Conservation (phyloP, 1,140 invertebrate species). For the Cyclargus thomasi region DNA sequence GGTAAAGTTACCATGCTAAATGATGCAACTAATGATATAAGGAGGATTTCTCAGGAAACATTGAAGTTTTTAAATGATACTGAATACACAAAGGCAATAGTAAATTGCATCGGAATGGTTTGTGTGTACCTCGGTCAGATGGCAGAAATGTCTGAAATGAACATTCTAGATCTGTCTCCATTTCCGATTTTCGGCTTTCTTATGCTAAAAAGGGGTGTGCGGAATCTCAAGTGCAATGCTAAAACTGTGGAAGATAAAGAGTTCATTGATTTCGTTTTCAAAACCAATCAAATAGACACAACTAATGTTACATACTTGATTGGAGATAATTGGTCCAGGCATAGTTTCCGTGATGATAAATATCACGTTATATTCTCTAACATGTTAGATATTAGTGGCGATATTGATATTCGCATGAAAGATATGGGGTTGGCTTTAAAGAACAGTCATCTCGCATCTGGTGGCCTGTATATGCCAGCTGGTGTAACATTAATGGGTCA, state of each 20-base stretch:
- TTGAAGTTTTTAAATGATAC: constrained; percentile 77
- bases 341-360: constrained; percentile 42
- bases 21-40: constrained; percentile 41
- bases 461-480: constrained; percentile 53
- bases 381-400: constrained; percentile 50
- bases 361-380: constrained; percentile 59
- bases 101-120: constrained; percentile 44
- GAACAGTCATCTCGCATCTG: constrained; percentile 36
- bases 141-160: constrained; percentile 42
- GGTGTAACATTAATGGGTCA: constrained; percentile 47
- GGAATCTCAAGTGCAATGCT: constrained; percentile 54
- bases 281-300: constrained; percentile 48
- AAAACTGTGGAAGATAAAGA: constrained; percentile 45
- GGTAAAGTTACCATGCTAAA: constrained; percentile 47
- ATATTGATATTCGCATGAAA: constrained; percentile 42
- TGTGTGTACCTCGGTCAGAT: constrained; percentile 52
- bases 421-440: constrained; percentile 44
- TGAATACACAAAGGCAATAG: constrained; percentile 60
- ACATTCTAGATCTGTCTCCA: constrained; percentile 60
- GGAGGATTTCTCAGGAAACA: constrained; percentile 61
- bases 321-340: constrained; percentile 39
- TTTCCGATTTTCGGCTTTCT: constrained; percentile 73
- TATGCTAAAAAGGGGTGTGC: constrained; percentile 59
- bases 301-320: constrained; percentile 50
- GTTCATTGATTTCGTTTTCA: constrained; percentile 59